Base-by-base conservation (phyloP, 2,113 vertebrate genomes). In the Butorides virescens region DNA sequence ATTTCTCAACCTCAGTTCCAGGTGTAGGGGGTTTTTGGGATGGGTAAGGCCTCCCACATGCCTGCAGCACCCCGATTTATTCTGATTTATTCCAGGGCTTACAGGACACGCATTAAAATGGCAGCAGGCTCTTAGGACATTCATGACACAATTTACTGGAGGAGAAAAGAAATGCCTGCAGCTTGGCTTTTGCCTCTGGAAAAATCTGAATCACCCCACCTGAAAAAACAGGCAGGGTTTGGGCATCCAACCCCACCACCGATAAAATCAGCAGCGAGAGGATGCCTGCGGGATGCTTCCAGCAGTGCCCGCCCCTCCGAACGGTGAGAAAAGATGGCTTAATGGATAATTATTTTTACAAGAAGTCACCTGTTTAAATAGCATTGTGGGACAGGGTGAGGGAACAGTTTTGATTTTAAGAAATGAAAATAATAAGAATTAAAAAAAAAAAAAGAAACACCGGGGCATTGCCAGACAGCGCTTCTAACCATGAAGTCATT, bases 91-190 rank as follows among this genome's bases (percentile, higher is more conserved):
- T 76, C 59, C 75, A 66, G 85, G 15, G 15, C 22, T 47, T 26
- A 9, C 22, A 5, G 44, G 49, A 79, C 21, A 5, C 0, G 0
- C 20, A 7, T 53, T 63, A 27, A 73, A 78, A 88, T 0, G 1
- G 50, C 58, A 92, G 50, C 62, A 61, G 29, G 15, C 37, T 65
- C 32, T 34, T 7, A 7, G 59, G 68, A 22, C 3, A 11, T 30
- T 29, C 5, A 11, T 49, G 37, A 42, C 34, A 11, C 22, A 22
- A 37, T 11, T 61, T 39, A 23, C 46, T 20, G 36, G 46, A 80
- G 47, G 46, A 63, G 19, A 18, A 49, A 76, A 63, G 3, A 70
- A 62, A 65, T 15, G 10, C 20, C 59, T 49, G 20, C 16, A 76
- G 32, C 34, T 73, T 82, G 78, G 52, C 47, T 87, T 92, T 75